Evolutionary conservation across 1,140 invertebrate species (phyloP).

Genomic region (Drosophila pectinifera): DNA sequence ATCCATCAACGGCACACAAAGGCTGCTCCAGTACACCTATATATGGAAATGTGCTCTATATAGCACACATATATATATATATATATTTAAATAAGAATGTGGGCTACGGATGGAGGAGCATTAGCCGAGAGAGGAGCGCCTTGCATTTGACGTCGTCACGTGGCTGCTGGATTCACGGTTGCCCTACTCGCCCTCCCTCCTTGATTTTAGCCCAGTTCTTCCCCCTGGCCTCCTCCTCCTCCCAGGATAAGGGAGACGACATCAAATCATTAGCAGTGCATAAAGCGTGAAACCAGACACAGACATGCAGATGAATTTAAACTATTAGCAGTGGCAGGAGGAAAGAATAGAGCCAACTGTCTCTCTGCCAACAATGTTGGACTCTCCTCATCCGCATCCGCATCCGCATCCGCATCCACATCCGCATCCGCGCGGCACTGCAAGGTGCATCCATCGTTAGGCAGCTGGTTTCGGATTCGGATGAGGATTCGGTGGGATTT

Average conservation of each 20-base stretch:
- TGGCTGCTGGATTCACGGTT: conserved; percentile 19
- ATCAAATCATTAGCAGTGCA: conserved; percentile 80
- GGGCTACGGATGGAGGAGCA: conserved; percentile 18
- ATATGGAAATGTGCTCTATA: conserved; percentile 20
- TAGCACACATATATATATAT: background rate
- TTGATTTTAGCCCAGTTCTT: conserved; percentile 14
- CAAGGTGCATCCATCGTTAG: conserved; percentile 51
- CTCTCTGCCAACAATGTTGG: conserved; percentile 41
- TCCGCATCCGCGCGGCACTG: conserved; percentile 9
- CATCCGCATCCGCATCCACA: background rate
- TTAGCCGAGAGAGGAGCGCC: no score
- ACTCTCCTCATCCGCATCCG: conserved; percentile 15
- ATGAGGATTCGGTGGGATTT: conserved; percentile 24
- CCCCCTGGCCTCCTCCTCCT: no score
- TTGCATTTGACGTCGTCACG: conserved; percentile 56
- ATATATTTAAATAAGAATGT: conserved; percentile 8
- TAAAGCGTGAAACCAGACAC: conserved; percentile 76
- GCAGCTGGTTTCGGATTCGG: conserved; percentile 28
- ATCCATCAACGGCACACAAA: conserved; percentile 12
- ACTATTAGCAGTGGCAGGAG: conserved; percentile 61
- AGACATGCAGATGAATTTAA: conserved; percentile 74
- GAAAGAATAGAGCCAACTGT: conserved; percentile 23
- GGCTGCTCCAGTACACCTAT: background rate
- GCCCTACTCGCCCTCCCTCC: conserved; percentile 1
- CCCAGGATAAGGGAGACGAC: conserved; percentile 48